Base-by-base conservation (phyloP, 2,797 vertebrate species). In the Anguilla marmorata region DNA sequence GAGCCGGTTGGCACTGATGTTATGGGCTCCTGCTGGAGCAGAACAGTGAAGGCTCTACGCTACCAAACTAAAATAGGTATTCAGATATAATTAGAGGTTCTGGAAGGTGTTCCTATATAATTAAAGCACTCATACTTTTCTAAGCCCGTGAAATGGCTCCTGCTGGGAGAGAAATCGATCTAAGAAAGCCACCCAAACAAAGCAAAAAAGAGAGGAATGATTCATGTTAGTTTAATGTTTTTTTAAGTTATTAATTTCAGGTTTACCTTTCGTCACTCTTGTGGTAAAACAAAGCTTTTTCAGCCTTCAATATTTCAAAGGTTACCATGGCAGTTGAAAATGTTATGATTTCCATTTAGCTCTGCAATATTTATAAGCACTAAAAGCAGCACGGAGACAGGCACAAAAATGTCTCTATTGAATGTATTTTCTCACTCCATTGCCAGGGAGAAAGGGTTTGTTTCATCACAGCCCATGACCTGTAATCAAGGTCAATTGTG, bases 301-400 rank as follows among this genome's bases (percentile, higher is more conserved):
- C 76, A 63, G 80, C 91, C 90, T 93, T 95, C 88, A 95, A 95
- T 95, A 95, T 94, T 95, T 95, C 37, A 95, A 85, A 90, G 86
- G 89, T 92, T 93, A 91, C 93, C 92, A 92, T 87, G 89, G 91
- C 92, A 92, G 93, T 94, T 91, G 92, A 90, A 94, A 93, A 95
- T 93, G 90, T 94, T 94, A 94, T 94, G 91, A 94, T 93, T 94
- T 93, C 93, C 93, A 93, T 94, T 94, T 94, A 93, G 93, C 79
- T 92, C 93, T 95, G 91, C 90, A 96, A 95, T 95, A 96, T 95
- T 95, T 93, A 95, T 95, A 92, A 91, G 94, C 93, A 94, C 94
- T 95, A 94, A 79, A 45, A 95, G 93, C 93, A 90, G 92, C 85
- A 88, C 88, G 85, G 76, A 52, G 58, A 90, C 93, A 79, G 76